Percentiles rank a stretch among this genome's conserved stretches.
Conservation (phyloP, 2,888 invertebrate species). For the Drosophila emarginata region DNA sequence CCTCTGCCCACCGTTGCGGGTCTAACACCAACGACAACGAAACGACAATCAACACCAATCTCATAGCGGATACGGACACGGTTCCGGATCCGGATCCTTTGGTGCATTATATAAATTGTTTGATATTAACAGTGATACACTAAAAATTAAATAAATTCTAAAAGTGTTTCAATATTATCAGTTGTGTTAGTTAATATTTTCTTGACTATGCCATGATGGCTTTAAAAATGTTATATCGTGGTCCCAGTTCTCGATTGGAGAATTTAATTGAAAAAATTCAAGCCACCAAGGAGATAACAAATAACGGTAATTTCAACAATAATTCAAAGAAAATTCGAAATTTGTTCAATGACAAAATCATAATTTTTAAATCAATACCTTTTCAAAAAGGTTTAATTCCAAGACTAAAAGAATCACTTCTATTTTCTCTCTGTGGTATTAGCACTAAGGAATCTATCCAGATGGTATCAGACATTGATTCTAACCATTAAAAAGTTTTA, state of each 20-base stretch:
- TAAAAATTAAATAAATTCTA: conserved; percentile 16
- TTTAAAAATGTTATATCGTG: conserved; percentile 90
- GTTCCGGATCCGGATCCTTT: conserved; percentile 58
- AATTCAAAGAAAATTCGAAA: neutral
- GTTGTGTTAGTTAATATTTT: neutral
- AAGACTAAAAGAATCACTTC: neutral
- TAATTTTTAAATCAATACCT: neutral
- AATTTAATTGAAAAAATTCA: conserved; percentile 94
- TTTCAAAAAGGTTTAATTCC: neutral
- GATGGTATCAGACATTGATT: no score
- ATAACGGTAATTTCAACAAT: conserved; percentile 69
- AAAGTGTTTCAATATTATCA: conserved; percentile 14
- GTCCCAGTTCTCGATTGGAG: conserved; percentile 92
- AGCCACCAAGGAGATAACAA: conserved; percentile 88
- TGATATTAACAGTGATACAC: conserved; percentile 31
- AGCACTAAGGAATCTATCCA: no score
- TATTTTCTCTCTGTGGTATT: no score
- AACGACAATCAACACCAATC: conserved; percentile 14
- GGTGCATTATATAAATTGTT: conserved; percentile 55
- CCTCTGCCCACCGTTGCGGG: conserved; percentile 37
- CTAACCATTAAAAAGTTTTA: no score
- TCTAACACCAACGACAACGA: conserved; percentile 22
- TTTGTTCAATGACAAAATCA: neutral
- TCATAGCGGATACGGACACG: conserved; percentile 19
- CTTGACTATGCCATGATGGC: conserved; percentile 79